Percentiles rank a stretch among this genome's conserved stretches.
Evolutionary conservation across 1,140 invertebrate species (phyloP).

Genomic region (Hyles vespertilio): DNA sequence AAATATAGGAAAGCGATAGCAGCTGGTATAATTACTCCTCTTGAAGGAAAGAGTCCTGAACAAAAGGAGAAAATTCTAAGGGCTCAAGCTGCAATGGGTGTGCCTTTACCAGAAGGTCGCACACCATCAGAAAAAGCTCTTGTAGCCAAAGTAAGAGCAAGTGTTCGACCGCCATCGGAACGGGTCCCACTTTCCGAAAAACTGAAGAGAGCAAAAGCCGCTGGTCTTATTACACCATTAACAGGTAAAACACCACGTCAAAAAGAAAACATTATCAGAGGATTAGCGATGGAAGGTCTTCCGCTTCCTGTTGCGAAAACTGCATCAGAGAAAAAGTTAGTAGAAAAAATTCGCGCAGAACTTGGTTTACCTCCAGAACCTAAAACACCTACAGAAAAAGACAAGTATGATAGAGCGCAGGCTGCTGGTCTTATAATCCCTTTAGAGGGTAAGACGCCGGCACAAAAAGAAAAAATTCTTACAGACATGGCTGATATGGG

Average conservation of each 20-base stretch:
- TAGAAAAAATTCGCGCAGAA: conserved; percentile 30
- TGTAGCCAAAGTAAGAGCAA: conserved; percentile 14
- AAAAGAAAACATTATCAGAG: conserved; percentile 38
- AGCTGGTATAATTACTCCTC: conserved; percentile 19
- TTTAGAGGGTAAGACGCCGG: conserved; percentile 22
- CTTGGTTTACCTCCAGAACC: conserved; percentile 22
- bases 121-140: conserved; percentile 20
- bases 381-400: conserved; percentile 4
- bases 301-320: conserved; percentile 34
- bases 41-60: conserved; percentile 19
- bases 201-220: conserved; percentile 27
- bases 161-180: not conserved
- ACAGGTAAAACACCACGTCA: conserved; percentile 30
- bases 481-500: conserved; percentile 13
- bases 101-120: conserved; percentile 18
- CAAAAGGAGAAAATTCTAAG: conserved; percentile 21
- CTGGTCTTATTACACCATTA: conserved; percentile 25
- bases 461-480: conserved; percentile 30
- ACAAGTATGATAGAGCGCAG: conserved; percentile 21
- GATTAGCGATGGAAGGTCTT: conserved; percentile 29
- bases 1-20: conserved; percentile 12
- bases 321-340: conserved; percentile 32
- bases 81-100: conserved; percentile 6
- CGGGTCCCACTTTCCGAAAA: conserved; percentile 10
- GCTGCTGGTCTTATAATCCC: conserved; percentile 19